Conservation (phyloP, 2,797 vertebrate species). For the Merluccius polli region DNA sequence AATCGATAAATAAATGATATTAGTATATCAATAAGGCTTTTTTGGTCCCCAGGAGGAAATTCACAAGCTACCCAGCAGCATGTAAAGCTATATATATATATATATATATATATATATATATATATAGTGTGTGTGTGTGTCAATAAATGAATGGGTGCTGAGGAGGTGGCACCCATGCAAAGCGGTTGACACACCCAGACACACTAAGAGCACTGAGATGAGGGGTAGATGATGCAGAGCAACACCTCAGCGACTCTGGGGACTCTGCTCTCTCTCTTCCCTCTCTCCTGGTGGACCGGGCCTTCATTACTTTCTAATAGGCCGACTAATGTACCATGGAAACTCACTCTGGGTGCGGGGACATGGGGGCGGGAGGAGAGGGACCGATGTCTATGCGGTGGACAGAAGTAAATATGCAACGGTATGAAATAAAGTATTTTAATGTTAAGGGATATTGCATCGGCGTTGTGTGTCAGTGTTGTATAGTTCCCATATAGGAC, state of each 20-base stretch:
- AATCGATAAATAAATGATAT: no score
- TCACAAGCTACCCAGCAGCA: no score
- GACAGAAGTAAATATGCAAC: no score
- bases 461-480: neutral
- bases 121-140: no score
- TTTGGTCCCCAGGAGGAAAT: no score
- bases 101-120: no score
- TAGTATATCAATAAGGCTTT: no score
- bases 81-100: no score
- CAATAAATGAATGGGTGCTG: no score
- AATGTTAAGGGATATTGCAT: neutral
- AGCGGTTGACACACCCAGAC: constrained; percentile 51
- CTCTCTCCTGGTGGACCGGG: constrained; percentile 52
- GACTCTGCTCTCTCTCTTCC: constrained; percentile 77
- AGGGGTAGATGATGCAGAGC: constrained; percentile 93
- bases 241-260: constrained; percentile 83
- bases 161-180: no score
- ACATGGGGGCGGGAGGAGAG: constrained; percentile 38
- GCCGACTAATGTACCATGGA: constrained; percentile 99
- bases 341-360: constrained; percentile 87
- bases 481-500: neutral
- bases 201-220: constrained; percentile 86
- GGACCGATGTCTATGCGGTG: no score
- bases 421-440: no score
- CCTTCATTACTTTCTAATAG: constrained; percentile 95